phyloP scores from a whole-genome alignment of 2,113 vertebrate genomes.

The Thalassoma bifasciatum region DNA sequence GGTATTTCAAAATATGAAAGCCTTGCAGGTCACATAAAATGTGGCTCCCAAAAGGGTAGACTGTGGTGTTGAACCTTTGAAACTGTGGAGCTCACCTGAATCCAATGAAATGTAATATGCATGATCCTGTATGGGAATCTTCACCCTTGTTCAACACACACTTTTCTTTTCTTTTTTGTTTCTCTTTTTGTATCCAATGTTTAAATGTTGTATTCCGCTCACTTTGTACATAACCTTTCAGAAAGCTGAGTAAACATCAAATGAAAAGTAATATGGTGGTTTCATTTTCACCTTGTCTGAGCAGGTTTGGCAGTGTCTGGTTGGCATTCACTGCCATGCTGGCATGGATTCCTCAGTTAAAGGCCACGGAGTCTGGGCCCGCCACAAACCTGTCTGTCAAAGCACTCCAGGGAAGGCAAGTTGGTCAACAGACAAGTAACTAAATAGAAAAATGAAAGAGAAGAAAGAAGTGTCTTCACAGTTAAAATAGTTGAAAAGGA shows the following conservation, averaged over 20 bases:
- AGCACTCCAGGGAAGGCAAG: conserved; percentile 24
- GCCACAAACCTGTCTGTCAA: conserved; percentile 53
- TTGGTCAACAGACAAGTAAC: conserved; percentile 20
- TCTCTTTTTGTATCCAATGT: not conserved
- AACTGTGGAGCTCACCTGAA: not conserved
- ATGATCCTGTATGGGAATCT: not conserved
- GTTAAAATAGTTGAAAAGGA: conserved; percentile 1
- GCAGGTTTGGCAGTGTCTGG: conserved; percentile 19
- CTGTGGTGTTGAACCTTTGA: not conserved
- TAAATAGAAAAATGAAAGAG: conserved; percentile 21
- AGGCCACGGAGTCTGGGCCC: conserved; percentile 44
- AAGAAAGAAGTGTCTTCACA: conserved; percentile 11
- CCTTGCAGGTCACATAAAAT: conserved; percentile 15
- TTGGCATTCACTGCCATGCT: conserved; percentile 38
- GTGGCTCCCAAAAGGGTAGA: conserved; percentile 10
- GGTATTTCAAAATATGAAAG: conserved; percentile 38
- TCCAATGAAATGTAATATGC: not conserved
- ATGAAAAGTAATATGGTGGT: conserved; percentile 22
- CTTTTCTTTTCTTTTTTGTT: not conserved
- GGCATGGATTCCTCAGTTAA: conserved; percentile 49
- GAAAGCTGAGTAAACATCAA: conserved; percentile 20
- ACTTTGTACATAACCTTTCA: conserved; percentile 1
- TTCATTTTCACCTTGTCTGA: conserved; percentile 35
- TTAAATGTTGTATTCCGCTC: too few species aligned
- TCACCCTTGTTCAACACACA: not conserved